Conservation (phyloP, 2,797 vertebrate species). For the Potorous gilbertii region DNA sequence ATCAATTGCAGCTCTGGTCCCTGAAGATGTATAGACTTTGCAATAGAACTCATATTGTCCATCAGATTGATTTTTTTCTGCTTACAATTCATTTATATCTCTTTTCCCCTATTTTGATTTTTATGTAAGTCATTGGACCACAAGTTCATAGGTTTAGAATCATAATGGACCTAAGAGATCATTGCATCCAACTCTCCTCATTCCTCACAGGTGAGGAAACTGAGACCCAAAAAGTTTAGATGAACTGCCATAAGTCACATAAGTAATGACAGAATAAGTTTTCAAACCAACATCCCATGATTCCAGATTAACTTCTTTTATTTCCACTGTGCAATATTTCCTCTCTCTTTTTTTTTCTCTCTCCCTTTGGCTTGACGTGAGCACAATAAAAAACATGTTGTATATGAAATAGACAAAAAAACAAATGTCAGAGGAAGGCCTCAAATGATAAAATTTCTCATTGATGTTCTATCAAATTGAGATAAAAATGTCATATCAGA, state of each 20-base stretch:
- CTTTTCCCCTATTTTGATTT: background rate
- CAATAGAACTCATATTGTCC: background rate
- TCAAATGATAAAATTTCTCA: constrained; percentile 9
- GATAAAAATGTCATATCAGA: constrained; percentile 31
- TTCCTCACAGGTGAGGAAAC: background rate
- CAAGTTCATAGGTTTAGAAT: background rate
- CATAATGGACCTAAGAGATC: background rate
- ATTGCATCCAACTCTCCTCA: background rate
- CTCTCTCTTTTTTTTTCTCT: background rate
- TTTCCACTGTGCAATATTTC: background rate
- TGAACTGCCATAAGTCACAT: background rate
- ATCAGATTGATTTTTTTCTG: background rate
- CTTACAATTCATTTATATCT: background rate
- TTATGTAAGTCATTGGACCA: background rate
- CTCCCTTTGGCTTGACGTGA: background rate
- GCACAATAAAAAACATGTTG: background rate
- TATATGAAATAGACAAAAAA: constrained; percentile 43
- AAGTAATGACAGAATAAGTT: background rate
- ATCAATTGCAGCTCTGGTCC: background rate
- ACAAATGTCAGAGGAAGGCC: background rate
- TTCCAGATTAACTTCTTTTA: background rate
- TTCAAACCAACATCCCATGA: background rate
- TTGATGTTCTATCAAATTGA: background rate
- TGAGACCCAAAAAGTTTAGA: background rate
- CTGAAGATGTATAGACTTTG: background rate